Evolutionary conservation across 1,140 invertebrate genomes (phyloP), one percentile per base, ranked within the genome.

Genomic region (Cotesia typhae): DNA sequence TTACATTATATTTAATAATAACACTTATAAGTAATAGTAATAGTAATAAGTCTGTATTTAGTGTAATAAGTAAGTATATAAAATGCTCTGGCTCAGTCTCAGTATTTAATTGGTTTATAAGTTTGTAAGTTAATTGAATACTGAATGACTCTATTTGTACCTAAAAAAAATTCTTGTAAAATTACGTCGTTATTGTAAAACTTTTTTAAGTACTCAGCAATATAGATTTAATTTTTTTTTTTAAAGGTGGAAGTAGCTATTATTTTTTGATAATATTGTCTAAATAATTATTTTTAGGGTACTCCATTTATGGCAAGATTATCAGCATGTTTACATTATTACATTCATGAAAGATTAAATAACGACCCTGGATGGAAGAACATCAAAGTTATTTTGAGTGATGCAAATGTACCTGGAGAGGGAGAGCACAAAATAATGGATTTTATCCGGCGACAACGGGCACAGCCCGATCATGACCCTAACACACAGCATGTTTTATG

Each of bases 351-450:
- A 73, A 89, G 92, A 76, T 88, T 99, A 72, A 99, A 98, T 82
- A 98, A 90, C 86, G 95, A 99, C 87, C 95, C 97, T 36, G 97
- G 96, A 1, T 99, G 98, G 98, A 92, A 92, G 80, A 92, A 93
- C 52, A 93, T 99, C 68, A 97, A 98, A 87, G 94, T 99, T 0
- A 97, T 99, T 78, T 88, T 99, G 12, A 99, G 97, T 9, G 98
- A 99, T 89, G 98, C 98, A 1, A 99, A 98, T 90, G 96, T 97
- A 6, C 98, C 98, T 10, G 98, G 98, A 17, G 98, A 99, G 89
- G 98, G 98, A 20, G 98, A 99, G 87, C 98, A 99, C 82, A 99
- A 99, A 88, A 99, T 99, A 77, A 99, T 99, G 98, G 97, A 99
- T 87, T 99, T 92, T 84, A 98, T 99, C 76, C 89, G 98, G n/a